Evolutionary conservation across 2,888 invertebrate species (phyloP).

Genomic region (Callyntrura sp.): DNA sequence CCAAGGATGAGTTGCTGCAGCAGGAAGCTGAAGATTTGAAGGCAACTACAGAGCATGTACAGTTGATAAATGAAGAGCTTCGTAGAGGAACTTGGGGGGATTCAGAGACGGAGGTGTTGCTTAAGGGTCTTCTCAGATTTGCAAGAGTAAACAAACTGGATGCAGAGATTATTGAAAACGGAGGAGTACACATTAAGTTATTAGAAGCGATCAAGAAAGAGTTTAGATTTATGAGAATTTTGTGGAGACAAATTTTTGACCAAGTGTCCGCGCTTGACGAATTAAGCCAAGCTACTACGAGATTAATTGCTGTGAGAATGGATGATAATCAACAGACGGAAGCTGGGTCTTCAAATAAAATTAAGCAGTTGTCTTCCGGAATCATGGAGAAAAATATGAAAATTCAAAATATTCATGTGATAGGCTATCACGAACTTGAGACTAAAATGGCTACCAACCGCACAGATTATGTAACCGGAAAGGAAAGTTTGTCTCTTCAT

Average conservation of each 20-base stretch:
- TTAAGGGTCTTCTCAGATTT: slow-evolving; percentile 85
- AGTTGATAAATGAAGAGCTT: slow-evolving; percentile 84
- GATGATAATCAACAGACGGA: slow-evolving; percentile 7
- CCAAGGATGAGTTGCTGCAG: slow-evolving; percentile 75
- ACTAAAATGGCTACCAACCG: slow-evolving; percentile 77
- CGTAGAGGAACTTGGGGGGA: slow-evolving; percentile 89
- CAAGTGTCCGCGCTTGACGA: slow-evolving; percentile 89
- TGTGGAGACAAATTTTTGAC: slow-evolving; percentile 86
- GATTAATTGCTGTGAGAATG: slow-evolving; percentile 71
- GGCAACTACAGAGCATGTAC: slow-evolving; percentile 85
- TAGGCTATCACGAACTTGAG: slow-evolving; percentile 83
- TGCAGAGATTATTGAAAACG: slow-evolving; percentile 86
- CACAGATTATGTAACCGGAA: slow-evolving; percentile 84
- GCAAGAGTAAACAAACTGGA: slow-evolving; percentile 85
- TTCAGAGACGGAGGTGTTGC: slow-evolving; percentile 86
- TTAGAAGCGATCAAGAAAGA: slow-evolving; percentile 89
- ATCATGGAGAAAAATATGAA: slow-evolving; percentile 76
- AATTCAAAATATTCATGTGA: slow-evolving; percentile 81
- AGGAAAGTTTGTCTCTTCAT: slow-evolving; percentile 77
- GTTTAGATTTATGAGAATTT: slow-evolving; percentile 86
- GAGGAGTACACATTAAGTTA: slow-evolving; percentile 87
- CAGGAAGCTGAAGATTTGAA: slow-evolving; percentile 84
- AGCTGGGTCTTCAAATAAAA: slow-evolving; percentile 53
- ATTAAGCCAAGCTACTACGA: slow-evolving; percentile 86
- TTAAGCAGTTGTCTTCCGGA: slow-evolving; percentile 75